Percentiles rank a stretch among this genome's conserved stretches.
These are phyloP conservation scores for Tyria jacobaeae DNA, from an alignment of 2,888 invertebrate genomes.

Conservation along the genomic window DNA sequence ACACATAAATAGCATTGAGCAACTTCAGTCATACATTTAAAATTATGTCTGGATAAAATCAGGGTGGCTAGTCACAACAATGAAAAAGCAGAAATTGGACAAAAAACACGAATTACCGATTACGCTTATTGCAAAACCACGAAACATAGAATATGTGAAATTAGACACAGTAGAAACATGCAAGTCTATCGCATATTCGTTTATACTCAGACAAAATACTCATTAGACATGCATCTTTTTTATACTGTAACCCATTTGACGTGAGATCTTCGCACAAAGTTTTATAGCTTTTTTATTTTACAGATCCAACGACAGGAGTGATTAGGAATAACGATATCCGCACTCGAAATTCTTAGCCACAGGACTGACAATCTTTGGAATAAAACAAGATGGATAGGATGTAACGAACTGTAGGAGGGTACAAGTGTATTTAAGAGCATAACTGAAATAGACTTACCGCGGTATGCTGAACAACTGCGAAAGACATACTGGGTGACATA, in stretches of 20 bases:
- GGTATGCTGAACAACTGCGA: too few species aligned
- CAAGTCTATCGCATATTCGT: conserved; percentile 57
- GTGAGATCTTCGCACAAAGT: conserved; percentile 44
- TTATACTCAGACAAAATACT: conserved; percentile 64
- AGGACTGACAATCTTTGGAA: not conserved
- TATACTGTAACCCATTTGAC: conserved; percentile 35
- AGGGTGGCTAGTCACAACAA: conserved; percentile 58
- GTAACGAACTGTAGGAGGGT: too few species aligned
- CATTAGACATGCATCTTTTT: conserved; percentile 65
- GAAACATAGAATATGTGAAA: conserved; percentile 52
- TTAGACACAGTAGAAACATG: conserved; percentile 67
- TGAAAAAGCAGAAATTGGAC: conserved; percentile 39
- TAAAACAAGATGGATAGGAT: too few species aligned
- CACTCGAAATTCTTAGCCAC: not conserved
- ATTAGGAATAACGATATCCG: conserved; percentile 15
- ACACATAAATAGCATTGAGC: conserved; percentile 23
- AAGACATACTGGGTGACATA: too few species aligned
- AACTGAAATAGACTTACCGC: too few species aligned
- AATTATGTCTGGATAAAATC: conserved; percentile 57
- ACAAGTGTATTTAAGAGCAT: not conserved
- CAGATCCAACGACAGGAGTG: conserved; percentile 39
- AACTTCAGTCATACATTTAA: conserved; percentile 40
- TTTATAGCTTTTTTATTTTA: conserved; percentile 47
- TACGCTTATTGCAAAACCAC: conserved; percentile 57
- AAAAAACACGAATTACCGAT: conserved; percentile 68